Evolutionary conservation across 1,140 invertebrate genomes (phyloP).

Genomic region (Diploscapter pachys): DNA sequence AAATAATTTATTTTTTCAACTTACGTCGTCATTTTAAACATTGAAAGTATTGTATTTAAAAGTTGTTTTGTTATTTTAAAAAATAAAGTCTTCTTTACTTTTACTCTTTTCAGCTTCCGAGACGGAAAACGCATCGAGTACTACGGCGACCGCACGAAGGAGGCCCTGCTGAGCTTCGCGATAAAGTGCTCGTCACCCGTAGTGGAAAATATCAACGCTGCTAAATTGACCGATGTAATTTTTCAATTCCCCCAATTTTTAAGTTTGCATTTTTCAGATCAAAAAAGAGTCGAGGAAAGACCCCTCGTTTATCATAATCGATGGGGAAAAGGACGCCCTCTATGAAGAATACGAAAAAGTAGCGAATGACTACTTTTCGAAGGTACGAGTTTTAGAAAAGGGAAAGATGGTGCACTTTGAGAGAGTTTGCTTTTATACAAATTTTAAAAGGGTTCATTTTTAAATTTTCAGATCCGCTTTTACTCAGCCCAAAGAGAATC

Average conservation of each 20-base stretch:
- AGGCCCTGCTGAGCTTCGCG: conserved; percentile 90
- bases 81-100: conserved; percentile 6
- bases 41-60: background rate
- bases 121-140: conserved; percentile 77
- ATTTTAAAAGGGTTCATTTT: background rate
- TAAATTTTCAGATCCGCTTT: conserved; percentile 1
- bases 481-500: background rate
- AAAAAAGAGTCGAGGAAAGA: conserved; percentile 44
- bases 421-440: background rate
- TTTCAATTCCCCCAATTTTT: conserved; percentile 1
- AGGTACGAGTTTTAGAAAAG: background rate
- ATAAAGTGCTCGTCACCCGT: conserved; percentile 74
- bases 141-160: conserved; percentile 80
- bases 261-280: conserved; percentile 37
- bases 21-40: too few species aligned
- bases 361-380: conserved; percentile 8
- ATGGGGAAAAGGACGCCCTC: conserved; percentile 28
- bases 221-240: conserved; percentile 44
- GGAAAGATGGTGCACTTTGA: too few species aligned
- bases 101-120: conserved; percentile 72
- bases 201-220: conserved; percentile 35
- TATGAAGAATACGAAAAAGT: background rate
- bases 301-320: conserved; percentile 50
- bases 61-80: conserved; percentile 4
- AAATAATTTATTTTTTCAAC: too few species aligned